Conservation (phyloP, 2,113 vertebrate species). For the Ammodytes marinus region DNA sequence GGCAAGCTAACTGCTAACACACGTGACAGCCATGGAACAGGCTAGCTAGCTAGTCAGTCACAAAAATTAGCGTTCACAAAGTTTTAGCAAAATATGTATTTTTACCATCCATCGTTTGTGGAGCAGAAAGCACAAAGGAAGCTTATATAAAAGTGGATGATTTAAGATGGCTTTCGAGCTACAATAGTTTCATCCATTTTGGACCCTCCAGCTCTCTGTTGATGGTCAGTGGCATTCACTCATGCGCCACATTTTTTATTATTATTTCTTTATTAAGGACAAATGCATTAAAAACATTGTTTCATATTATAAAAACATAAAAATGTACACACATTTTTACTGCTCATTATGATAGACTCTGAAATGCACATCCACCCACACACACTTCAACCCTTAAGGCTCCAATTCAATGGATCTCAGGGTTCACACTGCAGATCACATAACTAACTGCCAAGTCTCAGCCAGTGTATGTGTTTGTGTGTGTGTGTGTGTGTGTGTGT, state of each 20-base stretch:
- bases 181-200: neutral
- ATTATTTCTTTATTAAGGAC: no score
- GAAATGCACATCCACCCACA: constrained; percentile 8
- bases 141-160: neutral
- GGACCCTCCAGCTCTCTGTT: neutral
- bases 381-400: constrained; percentile 30
- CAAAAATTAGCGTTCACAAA: neutral
- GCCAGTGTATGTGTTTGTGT: constrained; percentile 22
- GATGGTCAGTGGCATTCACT: neutral
- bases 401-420: constrained; percentile 35
- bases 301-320: neutral
- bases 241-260: neutral
- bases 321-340: constrained; percentile 3
- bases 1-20: no score
- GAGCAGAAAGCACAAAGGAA: neutral
- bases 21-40: neutral
- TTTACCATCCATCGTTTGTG: neutral
- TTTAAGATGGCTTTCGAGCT: neutral
- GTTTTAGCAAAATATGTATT: neutral
- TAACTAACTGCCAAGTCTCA: constrained; percentile 42
- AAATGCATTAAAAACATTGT: no score
- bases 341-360: no score
- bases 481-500: constrained; percentile 19
- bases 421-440: constrained; percentile 51
- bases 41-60: neutral